Evolutionary conservation across 2,888 invertebrate genomes (phyloP).

Genomic region (Pycnomerus fuliginosus): DNA sequence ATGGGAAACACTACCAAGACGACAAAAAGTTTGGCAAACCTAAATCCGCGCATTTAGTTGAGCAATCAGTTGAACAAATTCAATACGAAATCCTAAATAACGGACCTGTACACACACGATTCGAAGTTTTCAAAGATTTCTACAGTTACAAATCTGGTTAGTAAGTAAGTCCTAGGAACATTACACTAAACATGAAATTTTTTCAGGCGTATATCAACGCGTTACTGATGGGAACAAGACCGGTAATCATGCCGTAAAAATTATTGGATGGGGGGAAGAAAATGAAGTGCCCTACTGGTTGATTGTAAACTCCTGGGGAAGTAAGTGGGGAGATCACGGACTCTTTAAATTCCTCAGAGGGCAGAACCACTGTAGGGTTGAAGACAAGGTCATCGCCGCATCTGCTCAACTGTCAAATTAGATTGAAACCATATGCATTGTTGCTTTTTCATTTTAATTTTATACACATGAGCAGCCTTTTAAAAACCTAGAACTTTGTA

Average conservation of each 20-base stretch:
- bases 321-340: constrained; percentile 60
- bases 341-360: constrained; percentile 61
- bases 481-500: too few relatives aligned
- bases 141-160: constrained; percentile 2
- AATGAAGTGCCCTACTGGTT: constrained; percentile 60
- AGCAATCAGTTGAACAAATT: not conserved
- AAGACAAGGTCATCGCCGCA: too few relatives aligned
- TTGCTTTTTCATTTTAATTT: too few relatives aligned
- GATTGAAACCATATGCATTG: too few relatives aligned
- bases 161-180: not conserved
- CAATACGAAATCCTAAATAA: constrained; percentile 3
- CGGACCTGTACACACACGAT: constrained; percentile 3
- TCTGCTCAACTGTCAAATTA: too few relatives aligned
- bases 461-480: too few relatives aligned
- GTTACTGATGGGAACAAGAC: not conserved
- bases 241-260: constrained; percentile 62
- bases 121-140: constrained; percentile 5
- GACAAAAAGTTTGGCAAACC: not conserved
- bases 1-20: constrained; percentile 37
- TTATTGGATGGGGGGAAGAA: constrained; percentile 62
- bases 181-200: not conserved
- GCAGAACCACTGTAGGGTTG: too few relatives aligned
- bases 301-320: constrained; percentile 64
- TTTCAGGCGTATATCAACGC: constrained; percentile 1
- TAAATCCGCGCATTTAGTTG: not conserved